These are phyloP conservation scores for Barypeithes pellucidus DNA, from an alignment of 2,888 invertebrate genomes.

Conservation along the genomic window DNA sequence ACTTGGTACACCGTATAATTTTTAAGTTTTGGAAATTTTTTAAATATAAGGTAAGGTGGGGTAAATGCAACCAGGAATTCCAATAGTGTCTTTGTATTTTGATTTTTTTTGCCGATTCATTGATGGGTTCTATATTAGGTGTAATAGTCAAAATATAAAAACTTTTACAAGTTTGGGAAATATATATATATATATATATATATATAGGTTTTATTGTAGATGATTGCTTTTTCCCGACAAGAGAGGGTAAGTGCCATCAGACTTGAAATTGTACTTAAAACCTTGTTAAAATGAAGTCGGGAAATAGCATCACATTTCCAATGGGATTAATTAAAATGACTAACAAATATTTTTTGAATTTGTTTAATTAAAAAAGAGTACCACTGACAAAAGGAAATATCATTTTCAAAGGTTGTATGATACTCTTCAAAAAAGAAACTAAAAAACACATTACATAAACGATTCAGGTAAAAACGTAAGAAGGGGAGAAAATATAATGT, in stretches of 20 bases:
- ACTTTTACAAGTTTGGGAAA: no score
- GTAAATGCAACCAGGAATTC: no score
- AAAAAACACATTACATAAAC: background rate
- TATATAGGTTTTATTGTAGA: slow-evolving; percentile 15
- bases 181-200: no score
- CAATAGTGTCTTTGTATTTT: no score
- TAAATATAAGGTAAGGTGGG: no score
- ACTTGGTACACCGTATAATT: no score
- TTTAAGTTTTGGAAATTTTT: no score
- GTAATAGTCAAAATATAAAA: no score
- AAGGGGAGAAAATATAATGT: slow-evolving; percentile 16
- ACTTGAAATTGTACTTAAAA: slow-evolving; percentile 12
- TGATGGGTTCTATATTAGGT: no score
- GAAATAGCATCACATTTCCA: background rate
- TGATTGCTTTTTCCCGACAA: slow-evolving; percentile 21
- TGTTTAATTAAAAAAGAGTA: slow-evolving; percentile 13
- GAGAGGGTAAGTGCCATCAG: slow-evolving; percentile 15
- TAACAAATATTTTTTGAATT: slow-evolving; percentile 21
- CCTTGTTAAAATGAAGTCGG: background rate
- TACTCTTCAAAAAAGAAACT: slow-evolving; percentile 10
- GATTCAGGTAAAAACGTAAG: slow-evolving; percentile 16
- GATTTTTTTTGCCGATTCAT: no score
- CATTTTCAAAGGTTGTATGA: slow-evolving; percentile 9
- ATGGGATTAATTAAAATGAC: background rate
- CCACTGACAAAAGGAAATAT: slow-evolving; percentile 20